Evolutionary conservation across 2,888 invertebrate genomes (phyloP).

Genomic region (Sphinx pinastri): DNA sequence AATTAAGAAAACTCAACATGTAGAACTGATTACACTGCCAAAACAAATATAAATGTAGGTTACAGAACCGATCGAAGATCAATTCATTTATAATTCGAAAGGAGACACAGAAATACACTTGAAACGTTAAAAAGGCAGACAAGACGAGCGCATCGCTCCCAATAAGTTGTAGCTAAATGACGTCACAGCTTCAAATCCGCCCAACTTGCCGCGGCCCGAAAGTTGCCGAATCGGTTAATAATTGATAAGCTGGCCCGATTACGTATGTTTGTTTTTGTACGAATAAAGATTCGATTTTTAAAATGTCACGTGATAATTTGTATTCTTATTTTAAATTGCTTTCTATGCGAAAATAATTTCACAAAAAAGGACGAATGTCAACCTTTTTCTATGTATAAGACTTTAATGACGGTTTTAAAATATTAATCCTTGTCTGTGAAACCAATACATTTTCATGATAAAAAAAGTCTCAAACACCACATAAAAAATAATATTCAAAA

Average conservation of each 20-base stretch:
- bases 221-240: conserved; percentile 71
- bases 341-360: too few relatives aligned
- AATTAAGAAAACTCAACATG: background rate
- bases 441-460: too few relatives aligned
- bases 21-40: background rate
- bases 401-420: too few relatives aligned
- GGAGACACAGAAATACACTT: conserved; percentile 33
- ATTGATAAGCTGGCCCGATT: conserved; percentile 60
- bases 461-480: too few relatives aligned
- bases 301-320: too few relatives aligned
- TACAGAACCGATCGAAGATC: conserved; percentile 2
- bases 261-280: conserved; percentile 46
- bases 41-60: background rate
- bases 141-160: conserved; percentile 44
- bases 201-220: conserved; percentile 63
- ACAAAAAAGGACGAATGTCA: too few relatives aligned
- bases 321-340: too few relatives aligned
- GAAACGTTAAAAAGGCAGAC: conserved; percentile 29
- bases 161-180: conserved; percentile 66
- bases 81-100: conserved; percentile 28
- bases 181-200: conserved; percentile 70
- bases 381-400: too few relatives aligned
- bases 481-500: too few relatives aligned
- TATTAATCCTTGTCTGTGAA: too few relatives aligned
- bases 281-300: background rate